These are phyloP conservation scores for Chrysaora quinquecirrha DNA, from an alignment of 30 jellyfish, hydroid and myxozoan genomes.

Conservation along the genomic window DNA sequence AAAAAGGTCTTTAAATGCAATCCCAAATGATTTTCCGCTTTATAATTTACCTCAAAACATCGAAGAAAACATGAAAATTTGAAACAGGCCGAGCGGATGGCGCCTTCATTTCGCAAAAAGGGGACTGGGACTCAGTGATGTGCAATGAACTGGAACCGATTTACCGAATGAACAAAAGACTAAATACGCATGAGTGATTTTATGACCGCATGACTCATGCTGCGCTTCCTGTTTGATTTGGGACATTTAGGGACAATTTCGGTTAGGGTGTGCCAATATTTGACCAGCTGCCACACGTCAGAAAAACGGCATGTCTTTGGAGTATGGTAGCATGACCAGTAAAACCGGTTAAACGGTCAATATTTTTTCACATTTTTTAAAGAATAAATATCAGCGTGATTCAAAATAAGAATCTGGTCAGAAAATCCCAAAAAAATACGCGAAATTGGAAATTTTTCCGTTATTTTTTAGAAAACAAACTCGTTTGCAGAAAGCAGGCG, in stretches of 20 bases:
- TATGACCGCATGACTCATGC: neutral
- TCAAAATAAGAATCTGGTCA: no score
- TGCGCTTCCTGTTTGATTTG: neutral
- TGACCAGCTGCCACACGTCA: no score
- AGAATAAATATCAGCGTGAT: no score
- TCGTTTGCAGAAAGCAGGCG: no score
- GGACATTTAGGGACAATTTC: neutral
- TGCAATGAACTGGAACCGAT: constrained; percentile 45
- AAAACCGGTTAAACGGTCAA: no score
- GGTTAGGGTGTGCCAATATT: neutral
- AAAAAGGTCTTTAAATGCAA: no score
- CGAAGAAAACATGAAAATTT: neutral
- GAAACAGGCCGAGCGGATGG: neutral
- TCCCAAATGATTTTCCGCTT: constrained; percentile 7
- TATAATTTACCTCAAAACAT: neutral
- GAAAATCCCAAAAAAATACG: no score
- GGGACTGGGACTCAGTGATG: constrained; percentile 41
- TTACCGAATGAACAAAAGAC: constrained; percentile 26
- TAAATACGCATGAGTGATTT: constrained; percentile 39
- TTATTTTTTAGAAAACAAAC: no score
- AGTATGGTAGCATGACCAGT: no score
- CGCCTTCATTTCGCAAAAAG: constrained; percentile 36
- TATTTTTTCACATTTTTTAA: no score
- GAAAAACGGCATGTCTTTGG: no score
- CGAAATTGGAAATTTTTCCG: no score